Evolutionary conservation across 1,140 invertebrate species (phyloP), one percentile per base, ranked within the genome.

Genomic region (Thaumatotibia leucotreta): DNA sequence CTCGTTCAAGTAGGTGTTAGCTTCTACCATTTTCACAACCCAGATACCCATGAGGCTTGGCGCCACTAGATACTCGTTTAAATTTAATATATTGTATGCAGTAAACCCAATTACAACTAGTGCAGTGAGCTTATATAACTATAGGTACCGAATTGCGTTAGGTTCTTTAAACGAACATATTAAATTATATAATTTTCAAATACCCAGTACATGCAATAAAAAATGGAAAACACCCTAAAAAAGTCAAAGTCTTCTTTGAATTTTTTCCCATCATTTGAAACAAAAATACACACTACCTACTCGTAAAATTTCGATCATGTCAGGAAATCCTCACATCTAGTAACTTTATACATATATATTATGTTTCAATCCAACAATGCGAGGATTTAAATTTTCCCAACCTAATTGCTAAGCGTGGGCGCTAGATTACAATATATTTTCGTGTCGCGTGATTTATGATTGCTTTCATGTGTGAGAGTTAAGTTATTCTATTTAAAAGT

Each of bases 391-490:
- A 58, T 58, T 58, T 58, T 58, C n/a, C 23, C 24, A 58, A 58
- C 52, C 24, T 27, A 58, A 58, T 58, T 58, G 52, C 24, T n/a
- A 29, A 11, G 23, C 52, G 22, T 58, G 23, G 52, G 52, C 52
- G 22, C 8, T 58, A 58, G 52, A 58, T 27, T 27, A 27, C 23
- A 58, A 58, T 58, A 27, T 58, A 58, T 58, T 58, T 58, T 58
- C 24, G 23, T 27, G 24, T 14, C 27, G 23, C 24, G 52, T 58
- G 23, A 58, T 58, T 58, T 27, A 58, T 58, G 4, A 20, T 17
- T 14, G 23, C 11, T 58, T 58, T 24, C n/a, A 58, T 14, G n/a
- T 27, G 23, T 58, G 52, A 58, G 11, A 23, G 50, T 52, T 52
- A 52, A 52, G 22, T 52, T 52, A 27, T 27, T 11, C 50, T 52